Base-by-base conservation (phyloP, 2,113 vertebrate genomes). In the Melanotaenia duboulayi region DNA sequence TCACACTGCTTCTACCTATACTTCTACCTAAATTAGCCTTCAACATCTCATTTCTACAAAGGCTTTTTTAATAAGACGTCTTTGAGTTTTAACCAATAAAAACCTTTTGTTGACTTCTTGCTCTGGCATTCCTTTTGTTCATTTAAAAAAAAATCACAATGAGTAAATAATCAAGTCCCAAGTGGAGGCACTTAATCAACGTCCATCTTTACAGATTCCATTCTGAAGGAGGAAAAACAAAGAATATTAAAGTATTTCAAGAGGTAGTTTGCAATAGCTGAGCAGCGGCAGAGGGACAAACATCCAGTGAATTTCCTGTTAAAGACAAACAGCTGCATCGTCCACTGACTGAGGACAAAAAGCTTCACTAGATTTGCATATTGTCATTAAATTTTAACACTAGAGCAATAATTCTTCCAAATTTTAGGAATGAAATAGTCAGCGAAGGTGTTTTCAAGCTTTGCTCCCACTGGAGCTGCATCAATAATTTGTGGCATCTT, bases 261-360 rank as follows among this genome's bases (percentile, higher is more conserved):
- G 25, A 51, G 70, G 19, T 66, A 32, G 35, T 14, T 0, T 19
- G 23, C 44, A 10, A 13, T 2, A 6, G 54, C 23, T 16, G 40
- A 42, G 40, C 12, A 14, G 39, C 11, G 2, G 4, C 40, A 20
- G 62, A 37, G 25, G 61, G 20, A 62, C 49, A 32, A 83, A 40
- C 71, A 59, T 22, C 10, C 32, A 28, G 57, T 25, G 39, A 22
- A 54, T 24, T 17, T 28, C 58, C 44, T 67, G 61, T 65, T 52
- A 65, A 58, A 73, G 63, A 46, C 14, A 28, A 73, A 63, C 50
- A 48, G 40, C 37, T 65, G 46, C 44, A 16, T 51, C 32, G 37
- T 48, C 10, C 37, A n/a, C 37, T 40, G 12, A 37, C 35, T 11
- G 39, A 40, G 3, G 10, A 40, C 10, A 40, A 40, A 40, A 40